A percentile compares a stretch with the other conserved stretches of the same genome.
Conservation (phyloP, 2,797 vertebrate species). For the Neopelma chrysocephalum region DNA sequence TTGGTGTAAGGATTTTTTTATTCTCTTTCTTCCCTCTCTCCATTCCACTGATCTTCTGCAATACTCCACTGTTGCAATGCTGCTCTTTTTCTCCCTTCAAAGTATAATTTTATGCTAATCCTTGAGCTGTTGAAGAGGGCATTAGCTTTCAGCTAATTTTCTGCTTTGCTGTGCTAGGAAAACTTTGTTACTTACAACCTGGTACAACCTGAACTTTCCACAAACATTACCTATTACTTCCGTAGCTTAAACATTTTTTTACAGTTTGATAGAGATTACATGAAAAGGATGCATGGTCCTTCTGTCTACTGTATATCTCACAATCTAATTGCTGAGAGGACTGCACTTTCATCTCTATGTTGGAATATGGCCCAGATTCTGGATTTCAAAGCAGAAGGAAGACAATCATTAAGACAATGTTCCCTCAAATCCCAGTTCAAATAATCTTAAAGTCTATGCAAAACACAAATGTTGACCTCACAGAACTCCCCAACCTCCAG, state of each 20-base stretch:
- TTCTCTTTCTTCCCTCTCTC: constrained; percentile 48
- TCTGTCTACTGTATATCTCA: constrained; percentile 48
- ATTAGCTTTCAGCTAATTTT: constrained; percentile 71
- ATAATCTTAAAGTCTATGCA: constrained; percentile 75
- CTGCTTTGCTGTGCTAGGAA: constrained; percentile 26
- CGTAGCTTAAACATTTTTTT: constrained; percentile 7
- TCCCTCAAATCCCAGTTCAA: constrained; percentile 78
- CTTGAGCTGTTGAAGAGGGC: constrained; percentile 67
- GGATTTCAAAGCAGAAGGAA: constrained; percentile 77
- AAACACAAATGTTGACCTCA: constrained; percentile 75
- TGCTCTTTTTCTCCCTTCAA: constrained; percentile 56
- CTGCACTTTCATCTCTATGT: constrained; percentile 57
- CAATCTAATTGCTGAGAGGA: constrained; percentile 24
- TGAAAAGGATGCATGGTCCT: neutral
- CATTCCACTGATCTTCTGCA: constrained; percentile 70
- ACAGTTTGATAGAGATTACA: constrained; percentile 37
- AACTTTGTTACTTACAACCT: constrained; percentile 41
- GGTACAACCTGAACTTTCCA: constrained; percentile 46
- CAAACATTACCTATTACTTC: constrained; percentile 42
- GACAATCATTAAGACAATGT: constrained; percentile 75
- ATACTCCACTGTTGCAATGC: constrained; percentile 70
- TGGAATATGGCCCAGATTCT: constrained; percentile 71
- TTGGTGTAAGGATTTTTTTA: constrained; percentile 11
- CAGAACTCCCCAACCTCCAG: constrained; percentile 61
- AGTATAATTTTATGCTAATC: constrained; percentile 83